Evolutionary conservation across 2,888 invertebrate species (phyloP), one percentile per base, ranked within the genome.

Genomic region (Hypercompe scribonia): DNA sequence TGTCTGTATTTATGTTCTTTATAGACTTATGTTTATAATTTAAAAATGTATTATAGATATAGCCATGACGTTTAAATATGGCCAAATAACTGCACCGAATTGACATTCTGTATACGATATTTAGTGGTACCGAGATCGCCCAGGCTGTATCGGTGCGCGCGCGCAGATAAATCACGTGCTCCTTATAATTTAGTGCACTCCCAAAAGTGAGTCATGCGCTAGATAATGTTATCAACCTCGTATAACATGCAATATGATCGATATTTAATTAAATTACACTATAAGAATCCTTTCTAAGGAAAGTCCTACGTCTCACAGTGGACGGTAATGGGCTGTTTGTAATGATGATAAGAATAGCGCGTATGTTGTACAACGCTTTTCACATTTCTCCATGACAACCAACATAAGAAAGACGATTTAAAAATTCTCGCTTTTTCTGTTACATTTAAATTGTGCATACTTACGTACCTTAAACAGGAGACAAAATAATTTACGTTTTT

Each of bases 101-200:
- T 21, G 69, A 21, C 15, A 1, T 69, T 69, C 69, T 69, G 69
- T 13, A 0, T 5, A 46, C 31, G 21, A 11, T 18, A 31, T 39
- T 3, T 10, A 11, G 61, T 36, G 39, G 61, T 31, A 28, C 21
- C 13, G 21, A 11, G 54, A 50, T 18, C 8, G n/a, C 2, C 33
- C 66, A 73, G 71, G 73, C 78, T 74, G 78, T 81, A 79, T 80
- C 76, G 77, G 78, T 70, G n/a, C 21, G 79, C 73, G 71, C 71
- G 76, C 75, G 72, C 80, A 80, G 82, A 82, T 86, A 84, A 83
- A 86, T 86, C 86, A 85, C 86, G 74, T 63, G 72, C 78, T 61
- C 74, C 77, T 81, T 83, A 82, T 84, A 84, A 82, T 84, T 81
- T 85, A 84, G 80, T 82, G 81, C 82, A 76, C 79, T 82, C 81